A percentile compares a stretch with the other conserved stretches of the same genome.
Conservation (phyloP, 2,888 invertebrate genomes). For the Octonoba sinensis region DNA sequence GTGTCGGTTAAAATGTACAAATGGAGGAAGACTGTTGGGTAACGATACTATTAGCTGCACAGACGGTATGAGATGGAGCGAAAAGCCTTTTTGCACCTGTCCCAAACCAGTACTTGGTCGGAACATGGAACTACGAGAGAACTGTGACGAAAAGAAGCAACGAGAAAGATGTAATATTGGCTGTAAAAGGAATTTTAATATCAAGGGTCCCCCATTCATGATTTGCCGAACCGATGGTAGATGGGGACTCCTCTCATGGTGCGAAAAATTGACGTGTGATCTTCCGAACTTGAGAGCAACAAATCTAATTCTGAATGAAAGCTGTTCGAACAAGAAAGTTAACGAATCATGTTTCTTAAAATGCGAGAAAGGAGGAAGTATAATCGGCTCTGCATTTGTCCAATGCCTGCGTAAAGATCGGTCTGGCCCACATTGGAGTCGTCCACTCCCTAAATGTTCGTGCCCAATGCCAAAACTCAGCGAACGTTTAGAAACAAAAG, state of each 20-base stretch:
- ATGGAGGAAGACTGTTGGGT: neutral
- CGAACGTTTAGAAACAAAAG: neutral
- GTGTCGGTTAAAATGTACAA: constrained; percentile 5
- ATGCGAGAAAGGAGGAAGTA: constrained; percentile 31
- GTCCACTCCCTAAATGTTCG: constrained; percentile 7
- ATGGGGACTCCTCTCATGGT: constrained; percentile 2
- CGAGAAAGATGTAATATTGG: neutral
- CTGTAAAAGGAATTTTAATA: constrained; percentile 9
- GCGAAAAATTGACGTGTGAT: neutral
- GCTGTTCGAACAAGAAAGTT: neutral
- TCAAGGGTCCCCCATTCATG: neutral
- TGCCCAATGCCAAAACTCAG: constrained; percentile 7
- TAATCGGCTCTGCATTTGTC: constrained; percentile 1
- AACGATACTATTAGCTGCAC: neutral
- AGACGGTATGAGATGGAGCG: neutral
- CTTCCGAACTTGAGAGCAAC: neutral
- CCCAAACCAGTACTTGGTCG: neutral
- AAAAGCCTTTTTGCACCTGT: neutral
- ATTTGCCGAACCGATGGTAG: neutral
- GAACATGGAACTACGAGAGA: neutral
- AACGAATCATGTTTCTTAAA: constrained; percentile 2
- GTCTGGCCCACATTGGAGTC: constrained; percentile 3
- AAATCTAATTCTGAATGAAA: neutral
- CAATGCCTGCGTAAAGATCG: no score
- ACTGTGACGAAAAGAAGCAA: constrained; percentile 1